These are phyloP conservation scores for Paraplagusia blochii DNA, from an alignment of 2,113 vertebrate genomes.

Conservation along the genomic window DNA sequence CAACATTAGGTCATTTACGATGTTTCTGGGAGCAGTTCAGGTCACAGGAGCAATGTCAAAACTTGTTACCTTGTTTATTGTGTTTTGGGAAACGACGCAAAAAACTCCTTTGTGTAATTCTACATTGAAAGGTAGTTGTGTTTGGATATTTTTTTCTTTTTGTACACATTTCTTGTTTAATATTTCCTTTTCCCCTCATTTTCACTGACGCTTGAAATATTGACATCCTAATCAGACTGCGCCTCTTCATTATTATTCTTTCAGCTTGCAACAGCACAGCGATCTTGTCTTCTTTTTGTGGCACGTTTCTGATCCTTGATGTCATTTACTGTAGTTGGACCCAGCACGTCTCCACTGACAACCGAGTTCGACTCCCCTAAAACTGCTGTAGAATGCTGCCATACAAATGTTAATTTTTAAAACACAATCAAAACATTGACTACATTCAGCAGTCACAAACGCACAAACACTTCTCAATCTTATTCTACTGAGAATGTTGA, in stretches of 20 bases:
- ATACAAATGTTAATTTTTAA: constrained; percentile 1
- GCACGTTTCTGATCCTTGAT: constrained; percentile 17
- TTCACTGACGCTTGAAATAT: constrained; percentile 25
- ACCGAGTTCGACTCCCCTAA: constrained; percentile 28
- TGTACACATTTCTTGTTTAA: constrained; percentile 1
- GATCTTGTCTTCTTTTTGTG: constrained; percentile 17
- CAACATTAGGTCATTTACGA: too few relatives aligned
- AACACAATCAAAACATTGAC: background rate
- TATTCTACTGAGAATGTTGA: constrained; percentile 29
- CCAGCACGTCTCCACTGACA: constrained; percentile 50
- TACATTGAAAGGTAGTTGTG: too few relatives aligned
- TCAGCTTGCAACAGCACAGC: constrained; percentile 23
- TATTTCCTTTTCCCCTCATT: constrained; percentile 15
- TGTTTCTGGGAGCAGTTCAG: too few relatives aligned
- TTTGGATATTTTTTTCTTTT: background rate
- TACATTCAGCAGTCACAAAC: background rate
- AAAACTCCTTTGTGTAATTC: too few relatives aligned
- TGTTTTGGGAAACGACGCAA: too few relatives aligned
- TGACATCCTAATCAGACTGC: constrained; percentile 7
- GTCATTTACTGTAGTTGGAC: constrained; percentile 40
- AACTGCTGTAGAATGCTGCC: constrained; percentile 21
- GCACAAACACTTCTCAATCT: constrained; percentile 15
- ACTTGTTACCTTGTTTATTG: too few relatives aligned
- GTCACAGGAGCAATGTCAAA: too few relatives aligned
- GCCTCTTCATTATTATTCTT: constrained; percentile 12